These are phyloP conservation scores for Oriolus oriolus DNA, from an alignment of 2,113 vertebrate species.

Conservation along the genomic window DNA sequence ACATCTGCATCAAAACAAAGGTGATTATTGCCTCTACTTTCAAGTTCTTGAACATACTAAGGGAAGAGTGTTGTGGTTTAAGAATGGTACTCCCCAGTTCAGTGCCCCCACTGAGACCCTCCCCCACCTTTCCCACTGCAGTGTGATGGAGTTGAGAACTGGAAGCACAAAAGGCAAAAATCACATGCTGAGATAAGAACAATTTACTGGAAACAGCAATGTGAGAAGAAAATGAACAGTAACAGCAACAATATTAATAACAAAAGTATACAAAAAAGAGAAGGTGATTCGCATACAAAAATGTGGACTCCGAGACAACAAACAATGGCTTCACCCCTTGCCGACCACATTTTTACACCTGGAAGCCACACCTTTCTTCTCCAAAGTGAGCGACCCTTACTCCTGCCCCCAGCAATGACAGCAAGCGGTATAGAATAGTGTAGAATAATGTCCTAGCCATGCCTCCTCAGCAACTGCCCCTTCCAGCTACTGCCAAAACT, in stretches of 20 bases:
- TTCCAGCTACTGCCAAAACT: background rate
- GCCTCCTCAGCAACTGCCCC: fast-evolving
- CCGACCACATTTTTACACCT: background rate
- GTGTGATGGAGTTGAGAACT: background rate
- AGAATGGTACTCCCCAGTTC: background rate
- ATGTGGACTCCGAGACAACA: background rate
- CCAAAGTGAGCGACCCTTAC: background rate
- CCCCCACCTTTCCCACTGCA: background rate
- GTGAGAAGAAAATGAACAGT: background rate
- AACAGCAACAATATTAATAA: background rate
- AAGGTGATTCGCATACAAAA: background rate
- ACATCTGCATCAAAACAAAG: background rate
- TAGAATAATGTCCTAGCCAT: too few species aligned
- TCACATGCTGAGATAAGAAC: background rate
- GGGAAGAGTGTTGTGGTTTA: background rate
- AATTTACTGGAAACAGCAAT: background rate
- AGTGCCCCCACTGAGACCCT: background rate
- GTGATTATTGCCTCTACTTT: background rate
- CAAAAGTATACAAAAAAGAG: background rate
- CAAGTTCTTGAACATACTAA: background rate
- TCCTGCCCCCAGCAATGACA: fast-evolving
- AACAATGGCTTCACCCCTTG: fast-evolving
- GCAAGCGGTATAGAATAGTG: background rate
- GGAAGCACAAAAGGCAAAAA: background rate
- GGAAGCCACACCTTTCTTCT: background rate